phyloP scores from a whole-genome alignment of 2,797 vertebrate genomes.

The Anomalospiza imberbis region DNA sequence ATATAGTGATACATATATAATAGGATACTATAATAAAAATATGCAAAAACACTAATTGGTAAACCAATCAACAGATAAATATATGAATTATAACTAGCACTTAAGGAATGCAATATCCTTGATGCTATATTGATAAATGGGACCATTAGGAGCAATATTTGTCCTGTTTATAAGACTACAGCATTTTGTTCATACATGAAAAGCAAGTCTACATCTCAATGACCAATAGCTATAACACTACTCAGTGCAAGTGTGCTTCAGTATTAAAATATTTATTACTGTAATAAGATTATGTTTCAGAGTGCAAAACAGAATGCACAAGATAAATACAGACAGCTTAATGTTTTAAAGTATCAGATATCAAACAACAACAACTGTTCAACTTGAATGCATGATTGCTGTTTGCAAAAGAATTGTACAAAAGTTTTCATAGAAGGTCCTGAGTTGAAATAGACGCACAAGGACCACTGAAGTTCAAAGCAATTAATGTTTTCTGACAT shows the following conservation, averaged over 20 bases:
- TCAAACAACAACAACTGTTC: not conserved
- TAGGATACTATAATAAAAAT: not conserved
- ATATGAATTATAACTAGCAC: not conserved
- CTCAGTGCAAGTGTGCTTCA: not conserved
- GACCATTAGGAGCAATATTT: not conserved
- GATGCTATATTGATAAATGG: not conserved
- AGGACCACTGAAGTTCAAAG: not conserved
- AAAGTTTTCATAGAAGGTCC: not conserved
- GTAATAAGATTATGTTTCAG: not conserved
- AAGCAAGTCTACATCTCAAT: not conserved
- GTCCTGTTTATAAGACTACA: not conserved
- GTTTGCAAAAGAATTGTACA: not conserved
- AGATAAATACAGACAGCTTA: not conserved
- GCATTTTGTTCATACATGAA: not conserved
- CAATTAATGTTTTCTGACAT: not conserved
- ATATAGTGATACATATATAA: not conserved
- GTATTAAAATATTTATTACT: not conserved
- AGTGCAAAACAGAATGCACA: not conserved
- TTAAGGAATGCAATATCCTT: not conserved
- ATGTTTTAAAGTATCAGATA: not conserved
- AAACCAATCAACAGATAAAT: not conserved
- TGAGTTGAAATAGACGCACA: not conserved
- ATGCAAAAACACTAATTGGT: not conserved
- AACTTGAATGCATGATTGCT: not conserved
- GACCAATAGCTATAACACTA: not conserved